Evolutionary conservation across 2,797 vertebrate species (phyloP).

Genomic region (Sebastiscus tertius): DNA sequence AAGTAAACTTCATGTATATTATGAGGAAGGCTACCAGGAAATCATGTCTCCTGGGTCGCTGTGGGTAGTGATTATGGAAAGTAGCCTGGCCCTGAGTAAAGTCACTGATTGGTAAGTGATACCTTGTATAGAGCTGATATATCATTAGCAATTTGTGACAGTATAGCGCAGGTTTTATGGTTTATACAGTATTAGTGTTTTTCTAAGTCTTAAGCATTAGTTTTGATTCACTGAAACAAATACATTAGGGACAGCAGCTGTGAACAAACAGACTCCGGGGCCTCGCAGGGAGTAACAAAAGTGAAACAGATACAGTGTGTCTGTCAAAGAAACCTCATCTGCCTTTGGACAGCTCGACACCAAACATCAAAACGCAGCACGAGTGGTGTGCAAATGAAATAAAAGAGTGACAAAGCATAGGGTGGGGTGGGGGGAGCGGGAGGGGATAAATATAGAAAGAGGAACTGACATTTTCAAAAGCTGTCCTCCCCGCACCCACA

Average conservation of each 20-base stretch:
- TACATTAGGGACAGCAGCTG: background rate
- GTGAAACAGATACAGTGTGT: slow-evolving; percentile 24
- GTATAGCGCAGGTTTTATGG: slow-evolving; percentile 1
- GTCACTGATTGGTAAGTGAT: slow-evolving; percentile 38
- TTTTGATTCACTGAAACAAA: slow-evolving; percentile 28
- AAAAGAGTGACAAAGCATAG: slow-evolving; percentile 66
- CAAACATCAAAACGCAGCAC: slow-evolving; percentile 18
- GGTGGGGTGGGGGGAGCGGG: background rate
- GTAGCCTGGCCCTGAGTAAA: slow-evolving; percentile 24
- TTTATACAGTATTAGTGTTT: slow-evolving; percentile 1
- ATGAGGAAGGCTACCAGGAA: slow-evolving; percentile 46
- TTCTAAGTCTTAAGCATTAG: background rate
- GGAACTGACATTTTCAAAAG: slow-evolving; percentile 80
- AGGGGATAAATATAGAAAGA: slow-evolving; percentile 77
- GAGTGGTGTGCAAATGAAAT: slow-evolving; percentile 34
- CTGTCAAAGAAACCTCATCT: slow-evolving; percentile 25
- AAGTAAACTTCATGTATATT: slow-evolving; percentile 44
- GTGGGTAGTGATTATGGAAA: slow-evolving; percentile 53
- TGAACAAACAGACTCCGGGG: slow-evolving; percentile 6
- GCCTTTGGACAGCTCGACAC: slow-evolving; percentile 13
- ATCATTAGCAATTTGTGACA: slow-evolving; percentile 47
- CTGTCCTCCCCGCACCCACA: slow-evolving; percentile 68
- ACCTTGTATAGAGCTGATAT: slow-evolving; percentile 20
- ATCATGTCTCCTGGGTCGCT: slow-evolving; percentile 37
- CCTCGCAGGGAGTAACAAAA: slow-evolving; percentile 13